Base-by-base conservation (phyloP, 2,113 vertebrate genomes). In the Nibea coibor region DNA sequence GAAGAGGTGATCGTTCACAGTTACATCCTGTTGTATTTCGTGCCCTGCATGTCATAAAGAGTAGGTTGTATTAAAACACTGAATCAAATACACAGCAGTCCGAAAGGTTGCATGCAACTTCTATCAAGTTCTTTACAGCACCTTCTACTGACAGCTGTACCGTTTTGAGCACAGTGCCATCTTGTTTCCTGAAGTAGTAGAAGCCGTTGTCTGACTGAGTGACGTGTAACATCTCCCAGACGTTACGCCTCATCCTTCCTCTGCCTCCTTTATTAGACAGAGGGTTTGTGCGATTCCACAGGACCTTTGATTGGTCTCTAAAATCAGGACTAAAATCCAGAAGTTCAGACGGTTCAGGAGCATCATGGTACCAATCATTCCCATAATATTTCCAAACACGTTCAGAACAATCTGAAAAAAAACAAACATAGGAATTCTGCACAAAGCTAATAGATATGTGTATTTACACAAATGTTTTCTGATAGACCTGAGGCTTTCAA, bases 221-320 rank as follows among this genome's bases (percentile, higher is more conserved):
- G 39, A 89, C 1, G 0, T 47, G 0, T 1, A 0, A 4, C 0
- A 91, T 63, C 35, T n/a, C 1, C 69, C 48, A 89, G 3, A 0
- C 0, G 17, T 0, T 2, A 3, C 0, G 0, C 0, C 2, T 35
- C 5, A 81, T 0, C 16, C 0, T 2, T 12, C 51, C 56, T 47
- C 57, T 82, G 54, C 22, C 28, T 47, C 10, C 7, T 2, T 8
- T 4, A 47, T 5, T 17, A 39, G 11, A 26, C 5, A 19, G 15
- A 39, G 66, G 45, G 35, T 81, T 6, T 0, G 81, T 62, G 53
- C 70, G 80, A 65, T 91, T 90, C 90, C 89, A 92, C 48, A 90
- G 17, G 9, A 87, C 51, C 12, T 0, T 3, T n/a, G 35, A 17
- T 26, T 48, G 3, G 28, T 65, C 2, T 4, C 0, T 1, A 26